Evolutionary conservation across 2,797 vertebrate genomes (phyloP).

Genomic region (Schizopygopsis malacanthus): DNA sequence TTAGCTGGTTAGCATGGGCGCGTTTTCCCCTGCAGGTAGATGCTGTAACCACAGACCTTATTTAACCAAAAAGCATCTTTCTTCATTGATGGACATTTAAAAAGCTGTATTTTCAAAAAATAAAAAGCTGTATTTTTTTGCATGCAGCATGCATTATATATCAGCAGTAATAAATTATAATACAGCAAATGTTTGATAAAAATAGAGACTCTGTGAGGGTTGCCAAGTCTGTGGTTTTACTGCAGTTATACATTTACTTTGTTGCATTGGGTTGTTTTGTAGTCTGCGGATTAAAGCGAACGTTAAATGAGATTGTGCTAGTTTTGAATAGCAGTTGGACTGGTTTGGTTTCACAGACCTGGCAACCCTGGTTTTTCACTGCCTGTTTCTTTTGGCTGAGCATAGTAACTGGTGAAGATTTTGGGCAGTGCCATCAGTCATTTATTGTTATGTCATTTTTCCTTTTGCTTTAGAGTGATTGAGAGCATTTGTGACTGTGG

Average conservation of each 20-base stretch:
- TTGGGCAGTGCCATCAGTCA: not conserved
- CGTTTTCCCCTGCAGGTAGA: not conserved
- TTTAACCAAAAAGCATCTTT: not conserved
- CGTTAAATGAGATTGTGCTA: not conserved
- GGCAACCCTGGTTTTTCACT: not conserved
- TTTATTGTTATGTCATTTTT: not conserved
- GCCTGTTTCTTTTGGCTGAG: not conserved
- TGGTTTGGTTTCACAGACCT: not conserved
- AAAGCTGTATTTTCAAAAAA: not conserved
- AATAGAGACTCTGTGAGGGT: not conserved
- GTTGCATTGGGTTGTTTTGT: not conserved
- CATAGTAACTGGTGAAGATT: not conserved
- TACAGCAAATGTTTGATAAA: not conserved
- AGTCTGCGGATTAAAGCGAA: not conserved
- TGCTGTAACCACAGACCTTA: not conserved
- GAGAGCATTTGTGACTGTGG: not conserved
- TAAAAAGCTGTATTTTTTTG: not conserved
- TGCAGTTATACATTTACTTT: not conserved
- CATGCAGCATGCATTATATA: not conserved
- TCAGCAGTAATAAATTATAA: not conserved
- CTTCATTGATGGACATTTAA: not conserved
- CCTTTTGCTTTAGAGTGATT: not conserved
- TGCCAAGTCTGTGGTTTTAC: not conserved
- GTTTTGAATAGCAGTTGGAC: not conserved
- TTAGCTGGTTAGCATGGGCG: not conserved